phyloP scores from a whole-genome alignment of 2,113 vertebrate genomes.

The Egretta garzetta region DNA sequence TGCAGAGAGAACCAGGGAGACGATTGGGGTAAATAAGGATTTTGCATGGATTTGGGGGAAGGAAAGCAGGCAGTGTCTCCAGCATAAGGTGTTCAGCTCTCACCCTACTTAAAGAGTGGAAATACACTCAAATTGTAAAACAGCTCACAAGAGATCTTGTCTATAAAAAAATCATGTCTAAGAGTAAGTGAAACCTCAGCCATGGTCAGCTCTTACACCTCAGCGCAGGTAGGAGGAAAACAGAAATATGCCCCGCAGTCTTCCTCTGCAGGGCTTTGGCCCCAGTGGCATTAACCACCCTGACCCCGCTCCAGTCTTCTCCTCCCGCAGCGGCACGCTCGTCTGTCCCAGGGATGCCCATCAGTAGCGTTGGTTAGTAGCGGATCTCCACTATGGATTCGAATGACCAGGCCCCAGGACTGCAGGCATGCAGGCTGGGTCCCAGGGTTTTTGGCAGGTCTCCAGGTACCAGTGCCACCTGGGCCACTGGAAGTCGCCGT shows the following conservation, averaged over 20 bases:
- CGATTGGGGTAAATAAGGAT: background rate
- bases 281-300: background rate
- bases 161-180: background rate
- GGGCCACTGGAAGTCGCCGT: accelerated
- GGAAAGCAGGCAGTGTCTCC: background rate
- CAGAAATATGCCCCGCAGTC: background rate
- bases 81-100: background rate
- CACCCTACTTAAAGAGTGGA: background rate
- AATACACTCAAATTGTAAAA: background rate
- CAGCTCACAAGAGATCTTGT: background rate
- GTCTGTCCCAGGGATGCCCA: background rate
- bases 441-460: background rate
- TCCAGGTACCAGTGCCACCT: background rate
- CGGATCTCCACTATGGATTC: background rate
- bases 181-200: background rate
- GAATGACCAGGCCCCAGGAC: background rate
- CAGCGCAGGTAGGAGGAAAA: background rate
- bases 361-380: background rate
- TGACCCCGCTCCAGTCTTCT: background rate
- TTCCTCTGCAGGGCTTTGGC: background rate
- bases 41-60: background rate
- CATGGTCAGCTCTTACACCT: background rate
- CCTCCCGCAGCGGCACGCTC: background rate
- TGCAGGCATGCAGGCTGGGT: background rate
- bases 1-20: background rate